A percentile compares a stretch with the other conserved stretches of the same genome.
phyloP scores from a whole-genome alignment of 2,797 vertebrate species.

The Amazonetta brasiliensis region DNA sequence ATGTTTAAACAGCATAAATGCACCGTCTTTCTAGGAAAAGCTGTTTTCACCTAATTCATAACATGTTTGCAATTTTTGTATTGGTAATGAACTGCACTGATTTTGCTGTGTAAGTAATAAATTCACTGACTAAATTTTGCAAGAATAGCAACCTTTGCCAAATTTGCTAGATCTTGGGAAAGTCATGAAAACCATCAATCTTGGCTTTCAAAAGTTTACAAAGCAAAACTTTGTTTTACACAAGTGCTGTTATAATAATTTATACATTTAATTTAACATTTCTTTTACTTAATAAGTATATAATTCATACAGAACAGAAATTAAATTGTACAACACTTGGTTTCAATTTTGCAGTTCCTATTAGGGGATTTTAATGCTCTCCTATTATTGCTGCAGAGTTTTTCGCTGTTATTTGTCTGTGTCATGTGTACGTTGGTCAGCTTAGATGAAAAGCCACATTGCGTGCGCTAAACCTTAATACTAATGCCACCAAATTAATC shows the following conservation, averaged over 20 bases:
- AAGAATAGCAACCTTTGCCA: neutral
- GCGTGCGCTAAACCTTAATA: conserved; percentile 6
- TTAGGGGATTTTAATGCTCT: conserved; percentile 39
- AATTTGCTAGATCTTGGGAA: conserved; percentile 42
- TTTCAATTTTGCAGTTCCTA: conserved; percentile 57
- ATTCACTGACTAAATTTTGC: conserved; percentile 30
- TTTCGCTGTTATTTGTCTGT: neutral
- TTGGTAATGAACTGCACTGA: conserved; percentile 47
- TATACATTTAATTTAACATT: conserved; percentile 57
- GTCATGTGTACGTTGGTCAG: neutral
- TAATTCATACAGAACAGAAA: conserved; percentile 45
- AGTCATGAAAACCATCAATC: conserved; percentile 54
- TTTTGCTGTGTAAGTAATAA: conserved; percentile 61
- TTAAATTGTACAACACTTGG: conserved; percentile 40
- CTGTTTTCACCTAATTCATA: conserved; percentile 64
- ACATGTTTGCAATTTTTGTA: conserved; percentile 48
- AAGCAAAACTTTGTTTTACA: conserved; percentile 53
- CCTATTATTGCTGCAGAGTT: neutral
- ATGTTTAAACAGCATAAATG: neutral
- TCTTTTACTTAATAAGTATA: conserved; percentile 38
- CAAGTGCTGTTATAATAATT: conserved; percentile 9
- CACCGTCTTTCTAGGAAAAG: conserved; percentile 48
- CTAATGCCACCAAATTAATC: conserved; percentile 64
- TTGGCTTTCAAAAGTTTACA: conserved; percentile 23
- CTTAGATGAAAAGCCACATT: conserved; percentile 17